Percentiles rank a stretch among this genome's conserved stretches.
Evolutionary conservation across 2,888 invertebrate species (phyloP).

Genomic region (Spodoptera picta): DNA sequence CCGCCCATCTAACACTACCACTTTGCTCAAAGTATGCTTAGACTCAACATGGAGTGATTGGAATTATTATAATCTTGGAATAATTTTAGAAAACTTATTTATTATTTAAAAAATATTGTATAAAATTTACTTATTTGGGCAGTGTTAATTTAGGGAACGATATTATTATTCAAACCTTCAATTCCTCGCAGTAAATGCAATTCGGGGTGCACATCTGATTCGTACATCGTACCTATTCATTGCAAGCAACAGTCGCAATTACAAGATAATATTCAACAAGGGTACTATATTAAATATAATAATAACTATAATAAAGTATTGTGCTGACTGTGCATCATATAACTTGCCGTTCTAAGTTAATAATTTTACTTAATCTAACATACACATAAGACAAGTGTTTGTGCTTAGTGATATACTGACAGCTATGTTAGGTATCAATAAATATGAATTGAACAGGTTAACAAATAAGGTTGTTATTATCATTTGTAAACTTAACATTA

Average conservation of each 20-base stretch:
- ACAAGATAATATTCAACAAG: slow-evolving; percentile 59
- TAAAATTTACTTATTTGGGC: slow-evolving; percentile 68
- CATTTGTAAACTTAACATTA: slow-evolving; percentile 37
- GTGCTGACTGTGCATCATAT: slow-evolving; percentile 80
- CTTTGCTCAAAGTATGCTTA: slow-evolving; percentile 66
- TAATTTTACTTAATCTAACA: slow-evolving; percentile 57
- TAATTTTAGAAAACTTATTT: slow-evolving; percentile 55
- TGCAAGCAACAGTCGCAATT: slow-evolving; percentile 53
- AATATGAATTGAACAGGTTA: slow-evolving; percentile 31
- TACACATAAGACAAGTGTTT: slow-evolving; percentile 65
- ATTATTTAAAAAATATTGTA: slow-evolving; percentile 73
- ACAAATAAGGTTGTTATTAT: slow-evolving; percentile 38
- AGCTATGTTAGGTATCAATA: slow-evolving; percentile 38
- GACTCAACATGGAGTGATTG: slow-evolving; percentile 74
- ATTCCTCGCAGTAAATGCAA: slow-evolving; percentile 75
- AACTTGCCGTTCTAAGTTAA: slow-evolving; percentile 65
- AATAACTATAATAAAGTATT: slow-evolving; percentile 69
- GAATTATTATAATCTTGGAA: slow-evolving; percentile 66
- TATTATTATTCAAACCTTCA: slow-evolving; percentile 65
- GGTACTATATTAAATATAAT: slow-evolving; percentile 57
- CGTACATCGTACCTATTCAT: slow-evolving; percentile 28
- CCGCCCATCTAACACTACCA: slow-evolving; percentile 56
- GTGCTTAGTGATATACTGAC: slow-evolving; percentile 68
- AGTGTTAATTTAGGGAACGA: slow-evolving; percentile 69
- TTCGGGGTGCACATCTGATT: slow-evolving; percentile 52